Conservation (phyloP, 92 coral and sea anemone species). For the Epizoanthus stellaris region DNA sequence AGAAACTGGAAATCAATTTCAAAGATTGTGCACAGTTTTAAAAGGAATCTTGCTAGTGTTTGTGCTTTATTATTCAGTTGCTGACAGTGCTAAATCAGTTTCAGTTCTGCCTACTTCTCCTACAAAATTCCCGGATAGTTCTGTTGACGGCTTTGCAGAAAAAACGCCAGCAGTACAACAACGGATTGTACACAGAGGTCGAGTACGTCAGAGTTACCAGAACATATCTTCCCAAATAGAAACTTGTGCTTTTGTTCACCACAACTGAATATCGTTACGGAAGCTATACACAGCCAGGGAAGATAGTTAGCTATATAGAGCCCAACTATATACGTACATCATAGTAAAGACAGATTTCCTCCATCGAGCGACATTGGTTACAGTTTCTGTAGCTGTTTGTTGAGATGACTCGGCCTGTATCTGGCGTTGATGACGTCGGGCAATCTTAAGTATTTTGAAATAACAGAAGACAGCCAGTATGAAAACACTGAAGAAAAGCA, state of each 20-base stretch:
- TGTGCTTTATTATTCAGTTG: too few relatives aligned
- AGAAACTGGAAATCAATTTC: too few relatives aligned
- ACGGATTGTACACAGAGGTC: slow-evolving; percentile 1
- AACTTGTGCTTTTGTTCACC: neutral
- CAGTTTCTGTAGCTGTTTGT: neutral
- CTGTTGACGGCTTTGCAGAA: slow-evolving; percentile 6
- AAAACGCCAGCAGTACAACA: slow-evolving; percentile 8
- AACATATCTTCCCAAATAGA: slow-evolving; percentile 5
- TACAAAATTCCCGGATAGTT: neutral
- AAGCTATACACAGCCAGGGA: slow-evolving; percentile 3
- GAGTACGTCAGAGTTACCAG: slow-evolving; percentile 10
- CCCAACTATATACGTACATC: neutral
- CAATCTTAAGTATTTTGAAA: too few relatives aligned
- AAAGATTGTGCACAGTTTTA: too few relatives aligned
- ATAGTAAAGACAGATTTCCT: neutral
- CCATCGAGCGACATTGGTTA: neutral
- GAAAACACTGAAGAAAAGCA: too few relatives aligned
- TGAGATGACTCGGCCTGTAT: neutral
- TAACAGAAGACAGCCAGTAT: too few relatives aligned
- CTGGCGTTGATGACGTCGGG: too few relatives aligned
- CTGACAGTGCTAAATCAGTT: neutral
- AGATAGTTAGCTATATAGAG: slow-evolving; percentile 13
- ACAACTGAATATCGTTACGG: neutral
- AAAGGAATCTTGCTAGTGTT: too few relatives aligned
- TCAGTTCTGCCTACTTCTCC: neutral